Conservation (phyloP, 2,113 vertebrate genomes). For the Pelvicachromis taeniatus region DNA sequence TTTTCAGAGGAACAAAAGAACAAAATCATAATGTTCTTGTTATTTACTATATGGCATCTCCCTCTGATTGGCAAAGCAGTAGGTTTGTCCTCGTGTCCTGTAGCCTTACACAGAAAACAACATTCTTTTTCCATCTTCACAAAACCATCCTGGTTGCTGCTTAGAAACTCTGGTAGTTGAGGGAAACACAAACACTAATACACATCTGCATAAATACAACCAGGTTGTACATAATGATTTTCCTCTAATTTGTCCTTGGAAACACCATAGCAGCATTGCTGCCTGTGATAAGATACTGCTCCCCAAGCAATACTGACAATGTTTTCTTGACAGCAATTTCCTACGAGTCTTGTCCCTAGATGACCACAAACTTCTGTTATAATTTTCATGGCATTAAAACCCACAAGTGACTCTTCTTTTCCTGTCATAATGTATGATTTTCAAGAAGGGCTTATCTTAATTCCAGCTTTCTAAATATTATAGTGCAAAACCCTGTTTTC, state of each 20-base stretch:
- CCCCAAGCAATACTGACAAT: background rate
- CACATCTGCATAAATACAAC: conserved; percentile 1
- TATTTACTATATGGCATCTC: background rate
- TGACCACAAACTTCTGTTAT: background rate
- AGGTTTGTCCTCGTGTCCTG: background rate
- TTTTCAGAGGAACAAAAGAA: background rate
- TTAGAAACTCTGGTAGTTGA: background rate
- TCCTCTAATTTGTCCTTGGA: background rate
- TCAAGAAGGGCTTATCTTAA: background rate
- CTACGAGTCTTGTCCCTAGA: background rate
- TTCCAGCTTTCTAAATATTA: background rate
- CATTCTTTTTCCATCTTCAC: background rate
- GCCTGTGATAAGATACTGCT: background rate
- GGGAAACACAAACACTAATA: background rate
- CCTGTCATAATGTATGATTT: background rate
- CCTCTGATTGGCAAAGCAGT: background rate
- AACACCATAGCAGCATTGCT: background rate
- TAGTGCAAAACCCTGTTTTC: background rate
- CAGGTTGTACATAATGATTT: background rate
- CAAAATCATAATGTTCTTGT: background rate
- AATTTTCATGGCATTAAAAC: background rate
- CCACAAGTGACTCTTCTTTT: background rate
- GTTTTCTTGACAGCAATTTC: background rate
- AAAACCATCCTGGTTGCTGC: background rate
- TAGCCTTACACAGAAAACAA: background rate